Base-by-base conservation (phyloP, 2,113 vertebrate genomes). In the Stigmatopora argus region DNA sequence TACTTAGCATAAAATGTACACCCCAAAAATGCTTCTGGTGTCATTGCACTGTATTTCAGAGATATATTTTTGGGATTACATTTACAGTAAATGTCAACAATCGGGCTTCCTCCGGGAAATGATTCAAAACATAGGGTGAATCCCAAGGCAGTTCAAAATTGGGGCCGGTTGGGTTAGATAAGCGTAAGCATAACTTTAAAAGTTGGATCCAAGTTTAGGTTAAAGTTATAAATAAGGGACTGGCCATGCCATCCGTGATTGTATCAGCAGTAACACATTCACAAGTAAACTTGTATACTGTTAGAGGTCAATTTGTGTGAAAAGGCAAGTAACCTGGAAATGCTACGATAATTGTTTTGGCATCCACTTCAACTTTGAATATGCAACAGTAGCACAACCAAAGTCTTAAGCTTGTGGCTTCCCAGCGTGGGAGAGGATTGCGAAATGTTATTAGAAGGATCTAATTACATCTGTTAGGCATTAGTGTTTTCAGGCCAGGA, bases 91-190 rank as follows among this genome's bases (percentile, higher is more conserved):
- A 64, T 45, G 31, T 11, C 58, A 67, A 55, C 10, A 35, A 8
- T 1, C 11, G 34, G 38, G 41, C 38, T 18, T 5, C 49, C 65
- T 64, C 62, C 65, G 66, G 70, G 63, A 80, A 66, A 7, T 57
- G 56, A 69, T 23, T 51, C 64, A 74, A 73, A 31, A 44, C 14
- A 10, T 64, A 62, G 64, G 59, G 21, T 13, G 49, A 64, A 60
- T 13, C 31, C 35, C 44, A n/a, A 68, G 53, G 31, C 21, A 73
- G 56, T 35, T 17, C 5, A 62, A 59, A 65, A 34, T 60, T 48
- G 31, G 35, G 14, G 35, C 15, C 10, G 53, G 19, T 26, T 31
- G 46, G 10, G 4, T 58, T 69, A 14, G 1, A 53, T 21, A 51
- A 58, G 13, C 13, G 17, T 52, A 3, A 34, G 11, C 17, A 45